A percentile compares a stretch with the other conserved stretches of the same genome.
These are phyloP conservation scores for Istiophorus platypterus DNA, from an alignment of 2,113 vertebrate species.

Conservation along the genomic window DNA sequence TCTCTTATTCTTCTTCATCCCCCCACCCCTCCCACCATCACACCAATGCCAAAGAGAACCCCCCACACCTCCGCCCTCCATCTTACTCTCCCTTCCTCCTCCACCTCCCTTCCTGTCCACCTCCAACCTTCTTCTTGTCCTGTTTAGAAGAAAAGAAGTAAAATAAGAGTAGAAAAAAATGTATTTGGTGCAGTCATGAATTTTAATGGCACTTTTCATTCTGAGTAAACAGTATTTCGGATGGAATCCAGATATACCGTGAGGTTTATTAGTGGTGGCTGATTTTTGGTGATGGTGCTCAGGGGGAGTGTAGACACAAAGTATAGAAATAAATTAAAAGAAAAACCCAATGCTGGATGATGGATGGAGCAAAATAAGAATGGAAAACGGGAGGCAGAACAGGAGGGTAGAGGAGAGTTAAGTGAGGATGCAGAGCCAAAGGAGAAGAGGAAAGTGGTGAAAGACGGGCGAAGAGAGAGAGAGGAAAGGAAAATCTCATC, in stretches of 20 bases:
- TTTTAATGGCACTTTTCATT: slow-evolving; percentile 79
- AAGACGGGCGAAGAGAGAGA: slow-evolving; percentile 56
- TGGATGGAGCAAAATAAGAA: slow-evolving; percentile 68
- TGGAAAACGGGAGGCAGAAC: slow-evolving; percentile 32
- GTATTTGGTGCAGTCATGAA: slow-evolving; percentile 79
- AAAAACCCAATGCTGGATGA: slow-evolving; percentile 61
- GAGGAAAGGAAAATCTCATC: slow-evolving; percentile 80
- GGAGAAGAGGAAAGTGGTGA: slow-evolving; percentile 44
- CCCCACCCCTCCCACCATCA: slow-evolving; percentile 29
- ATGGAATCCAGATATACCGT: slow-evolving; percentile 57
- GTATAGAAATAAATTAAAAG: slow-evolving; percentile 69
- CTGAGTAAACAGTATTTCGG: slow-evolving; percentile 67
- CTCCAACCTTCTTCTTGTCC: slow-evolving; percentile 52
- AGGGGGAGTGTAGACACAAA: slow-evolving; percentile 23
- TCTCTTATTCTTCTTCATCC: slow-evolving; percentile 4
- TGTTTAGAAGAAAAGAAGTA: slow-evolving; percentile 52
- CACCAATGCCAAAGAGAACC: slow-evolving; percentile 73
- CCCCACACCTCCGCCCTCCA: slow-evolving; percentile 44
- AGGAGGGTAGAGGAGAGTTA: slow-evolving; percentile 47
- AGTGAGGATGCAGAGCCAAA: slow-evolving; percentile 58
- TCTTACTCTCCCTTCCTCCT: slow-evolving; percentile 18
- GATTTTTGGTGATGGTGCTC: slow-evolving; percentile 29
- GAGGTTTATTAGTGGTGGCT: slow-evolving; percentile 32
- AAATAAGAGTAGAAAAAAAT: slow-evolving; percentile 24
- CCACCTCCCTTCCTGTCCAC: slow-evolving; percentile 23